Percentiles rank a stretch among this genome's conserved stretches.
phyloP scores from a whole-genome alignment of 2,113 vertebrate genomes.

The Symphodus melops region DNA sequence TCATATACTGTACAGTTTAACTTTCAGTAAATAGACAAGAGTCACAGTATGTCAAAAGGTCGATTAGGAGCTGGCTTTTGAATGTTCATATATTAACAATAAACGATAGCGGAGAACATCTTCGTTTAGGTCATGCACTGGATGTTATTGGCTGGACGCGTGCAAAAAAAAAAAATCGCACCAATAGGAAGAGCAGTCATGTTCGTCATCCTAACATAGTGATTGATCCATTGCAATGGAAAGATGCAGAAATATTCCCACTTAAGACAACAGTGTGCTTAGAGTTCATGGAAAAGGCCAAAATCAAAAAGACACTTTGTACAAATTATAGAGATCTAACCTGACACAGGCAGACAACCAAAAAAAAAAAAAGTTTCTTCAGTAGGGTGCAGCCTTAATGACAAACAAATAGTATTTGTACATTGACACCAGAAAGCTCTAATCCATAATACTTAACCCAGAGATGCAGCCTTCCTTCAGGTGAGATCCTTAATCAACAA shows the following conservation, averaged over 20 bases:
- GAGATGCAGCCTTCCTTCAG: constrained; percentile 20
- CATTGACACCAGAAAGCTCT: constrained; percentile 39
- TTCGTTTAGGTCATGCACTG: constrained; percentile 53
- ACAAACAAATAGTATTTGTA: constrained; percentile 35
- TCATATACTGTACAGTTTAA: constrained; percentile 56
- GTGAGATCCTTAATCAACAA: constrained; percentile 13
- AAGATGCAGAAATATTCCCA: constrained; percentile 5
- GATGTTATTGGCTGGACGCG: constrained; percentile 22
- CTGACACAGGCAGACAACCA: constrained; percentile 36
- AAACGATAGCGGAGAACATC: constrained; percentile 24
- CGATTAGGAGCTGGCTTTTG: constrained; percentile 50
- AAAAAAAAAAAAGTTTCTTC: constrained; percentile 7
- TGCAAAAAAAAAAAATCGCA: constrained; percentile 32
- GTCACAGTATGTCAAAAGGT: constrained; percentile 71
- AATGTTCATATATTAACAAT: constrained; percentile 48
- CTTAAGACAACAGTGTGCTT: constrained; percentile 60
- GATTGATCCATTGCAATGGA: constrained; percentile 16
- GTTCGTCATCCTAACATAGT: constrained; percentile 13
- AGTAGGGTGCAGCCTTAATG: constrained; percentile 8
- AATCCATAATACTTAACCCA: constrained; percentile 46
- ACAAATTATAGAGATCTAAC: constrained; percentile 43
- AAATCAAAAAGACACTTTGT: constrained; percentile 45
- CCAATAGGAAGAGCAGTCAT: constrained; percentile 39
- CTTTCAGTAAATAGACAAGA: constrained; percentile 65
- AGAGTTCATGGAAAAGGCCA: constrained; percentile 30